Evolutionary conservation across 1,140 invertebrate genomes (phyloP), one percentile per base, ranked within the genome.

Genomic region (Lasioglossum baleicum): DNA sequence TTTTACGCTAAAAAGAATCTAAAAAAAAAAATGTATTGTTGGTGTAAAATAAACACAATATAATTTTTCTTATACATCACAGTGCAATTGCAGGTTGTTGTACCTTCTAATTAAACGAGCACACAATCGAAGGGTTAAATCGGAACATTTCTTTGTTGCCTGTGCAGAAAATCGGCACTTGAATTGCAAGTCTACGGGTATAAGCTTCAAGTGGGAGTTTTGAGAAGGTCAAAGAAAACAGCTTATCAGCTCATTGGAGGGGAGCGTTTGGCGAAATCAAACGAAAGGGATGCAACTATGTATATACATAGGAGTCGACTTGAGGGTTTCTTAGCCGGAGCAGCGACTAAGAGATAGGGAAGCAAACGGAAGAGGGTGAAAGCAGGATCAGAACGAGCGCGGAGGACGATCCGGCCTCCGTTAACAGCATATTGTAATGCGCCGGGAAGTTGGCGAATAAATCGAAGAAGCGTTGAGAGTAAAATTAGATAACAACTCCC

Each of bases 381-480:
- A 78, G 75, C 72, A 31, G 78, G 71, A 71, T 69, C 79, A 77
- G 68, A 48, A 84, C 81, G 81, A 83, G 66, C 72, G 58, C 53
- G 72, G 73, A 87, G 81, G 79, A 84, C 84, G 89, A 91, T 91
- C 87, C 88, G 85, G 84, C 80, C 89, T 89, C 88, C 88, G 90
- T 92, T 92, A 90, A 91, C 84, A 91, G 92, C 92, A 93, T 93
- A 93, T 93, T 93, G 92, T 92, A 93, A 93, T 92, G 91, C 90
- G 90, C 88, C 90, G 89, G 91, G 88, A 93, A 93, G 92, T 93
- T 93, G 88, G 92, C 88, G 92, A 92, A 93, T 93, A 93, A 93
- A 93, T 93, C 92, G 92, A 93, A 93, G 91, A 92, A 93, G 92
- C 91, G 92, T 92, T 93, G 91, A 92, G 91, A 92, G 92, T 93